Base-by-base conservation (phyloP, 1,140 invertebrate species). In the Drosophila azteca region DNA sequence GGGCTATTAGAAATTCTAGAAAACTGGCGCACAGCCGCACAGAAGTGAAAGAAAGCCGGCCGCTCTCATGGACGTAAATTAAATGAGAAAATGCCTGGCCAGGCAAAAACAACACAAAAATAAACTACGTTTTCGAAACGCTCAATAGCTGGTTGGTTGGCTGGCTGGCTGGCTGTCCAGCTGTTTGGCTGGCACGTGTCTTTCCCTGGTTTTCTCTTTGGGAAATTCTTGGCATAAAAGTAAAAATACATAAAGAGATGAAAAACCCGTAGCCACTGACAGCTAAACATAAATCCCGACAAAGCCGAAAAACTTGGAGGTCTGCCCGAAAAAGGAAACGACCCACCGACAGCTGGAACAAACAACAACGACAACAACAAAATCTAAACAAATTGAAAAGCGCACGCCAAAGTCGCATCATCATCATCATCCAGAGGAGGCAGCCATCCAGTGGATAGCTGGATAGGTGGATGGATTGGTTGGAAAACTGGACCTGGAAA, bases 401-500 rank as follows among this genome's bases (percentile, higher is more conserved):
- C 82, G 78, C 82, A 85, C 82, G 82, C 82, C 82, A 85, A 87
- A 85, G 82, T 77, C 81, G 74, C 82, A 85, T 85, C 82, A 85
- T 87, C 82, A 85, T 63, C 64, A 31, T 39, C 50, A 13, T 39
- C 9, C 35, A 39, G 35, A 39, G 13, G 35, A 39, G 55, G 57
- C 44, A 48, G 26, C 22, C n/a, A 51, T 24, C 15, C 26, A 5
- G 15, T 54, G 62, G 9, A 35, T 13, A 41, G 43, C 29, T 3
- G 29, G 60, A 68, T 64, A 65, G 72, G 69, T 68, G 62, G 72
- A 20, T 20, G 17, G 17, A 20, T 20, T 1, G 0, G 69, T 64
- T 81, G 59, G 77, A 85, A 87, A 87, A 78, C 82, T 82, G 84
- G 81, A 85, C 79, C 61, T 72, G 65, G 64, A 85, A 76, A 87